These are phyloP conservation scores for Caenorhabditis zanzibari DNA, from an alignment of 2,888 invertebrate species.

Conservation along the genomic window DNA sequence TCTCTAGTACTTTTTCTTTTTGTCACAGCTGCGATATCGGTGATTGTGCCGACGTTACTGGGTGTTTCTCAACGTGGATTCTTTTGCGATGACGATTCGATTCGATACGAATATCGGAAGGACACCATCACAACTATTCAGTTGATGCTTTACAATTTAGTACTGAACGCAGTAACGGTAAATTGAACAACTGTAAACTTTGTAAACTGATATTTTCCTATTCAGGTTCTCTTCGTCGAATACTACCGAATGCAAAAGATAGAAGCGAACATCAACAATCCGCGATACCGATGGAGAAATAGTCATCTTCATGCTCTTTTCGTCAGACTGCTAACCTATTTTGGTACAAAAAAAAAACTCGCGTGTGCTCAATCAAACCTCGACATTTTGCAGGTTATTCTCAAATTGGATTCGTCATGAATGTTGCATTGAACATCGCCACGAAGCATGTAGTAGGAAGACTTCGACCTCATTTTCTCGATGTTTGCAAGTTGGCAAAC, in stretches of 20 bases:
- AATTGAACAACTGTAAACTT: not conserved
- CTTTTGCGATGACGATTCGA: conserved; percentile 75
- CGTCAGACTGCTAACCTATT: conserved; percentile 70
- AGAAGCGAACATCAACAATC: conserved; percentile 59
- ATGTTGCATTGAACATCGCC: conserved; percentile 86
- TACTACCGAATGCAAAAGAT: conserved; percentile 68
- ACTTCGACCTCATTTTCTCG: conserved; percentile 94
- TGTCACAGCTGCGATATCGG: conserved; percentile 64
- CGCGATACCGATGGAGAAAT: conserved; percentile 70
- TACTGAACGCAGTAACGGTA: conserved; percentile 64
- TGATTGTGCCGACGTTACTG: conserved; percentile 64
- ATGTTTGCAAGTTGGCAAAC: conserved; percentile 89
- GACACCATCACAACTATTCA: conserved; percentile 63
- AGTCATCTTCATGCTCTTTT: conserved; percentile 70
- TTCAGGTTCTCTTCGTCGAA: conserved; percentile 61
- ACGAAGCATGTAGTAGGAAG: conserved; percentile 95
- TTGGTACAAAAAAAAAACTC: conserved; percentile 42
- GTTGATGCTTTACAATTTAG: conserved; percentile 63
- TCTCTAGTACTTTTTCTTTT: conserved; percentile 28
- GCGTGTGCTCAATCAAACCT: too few species aligned
- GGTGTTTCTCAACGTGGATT: conserved; percentile 72
- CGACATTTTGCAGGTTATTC: conserved; percentile 67
- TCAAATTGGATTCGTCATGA: conserved; percentile 74
- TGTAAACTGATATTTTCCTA: not conserved
- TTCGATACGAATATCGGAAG: conserved; percentile 67